Base-by-base conservation (phyloP, 2,113 vertebrate species). In the Callionymus lyra region DNA sequence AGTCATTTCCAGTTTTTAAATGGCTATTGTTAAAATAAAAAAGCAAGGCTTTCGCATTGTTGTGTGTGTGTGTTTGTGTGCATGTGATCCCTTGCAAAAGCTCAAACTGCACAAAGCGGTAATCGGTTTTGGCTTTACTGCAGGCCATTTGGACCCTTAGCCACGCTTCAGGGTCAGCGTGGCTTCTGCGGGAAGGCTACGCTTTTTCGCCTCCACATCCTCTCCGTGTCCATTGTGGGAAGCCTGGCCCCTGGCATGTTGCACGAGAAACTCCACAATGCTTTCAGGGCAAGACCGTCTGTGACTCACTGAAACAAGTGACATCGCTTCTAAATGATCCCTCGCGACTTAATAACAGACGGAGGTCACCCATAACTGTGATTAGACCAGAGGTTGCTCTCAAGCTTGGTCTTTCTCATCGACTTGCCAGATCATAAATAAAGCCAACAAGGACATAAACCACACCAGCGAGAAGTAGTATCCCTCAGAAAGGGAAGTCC, bases 401-500 rank as follows among this genome's bases (percentile, higher is more conserved):
- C 33, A 42, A 12, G 57, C 58, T 54, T 63, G 54, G 59, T 33
- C 40, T 46, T 34, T 69, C 71, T 74, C 65, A 73, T 72, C 72
- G 75, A 69, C 61, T 70, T 54, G 44, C 63, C 73, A 65, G 51
- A 46, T 55, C 43, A 45, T 71, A 58, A 82, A 69, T 65, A 68
- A 71, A 65, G 60, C 54, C 66, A 69, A 56, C 53, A 50, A 47
- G 63, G 66, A 68, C 65, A 70, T 49, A 70, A 73, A 80, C 73
- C 73, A 38, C 71, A 76, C 50, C 56, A 53, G 71, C 56, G 35
- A 54, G 65, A 67, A 70, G 73, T 58, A 62, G 63, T 58, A 70
- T 61, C 63, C 79, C 69, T 74, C 68, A 63, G 70, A 74, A 76
- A 71, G 63, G 72, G 72, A 82, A 76, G 72, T 76, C 72, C 68